Percentiles rank a stretch among this genome's conserved stretches.
Evolutionary conservation across 2,113 vertebrate species (phyloP).

Genomic region (Dolichotis patagonum): DNA sequence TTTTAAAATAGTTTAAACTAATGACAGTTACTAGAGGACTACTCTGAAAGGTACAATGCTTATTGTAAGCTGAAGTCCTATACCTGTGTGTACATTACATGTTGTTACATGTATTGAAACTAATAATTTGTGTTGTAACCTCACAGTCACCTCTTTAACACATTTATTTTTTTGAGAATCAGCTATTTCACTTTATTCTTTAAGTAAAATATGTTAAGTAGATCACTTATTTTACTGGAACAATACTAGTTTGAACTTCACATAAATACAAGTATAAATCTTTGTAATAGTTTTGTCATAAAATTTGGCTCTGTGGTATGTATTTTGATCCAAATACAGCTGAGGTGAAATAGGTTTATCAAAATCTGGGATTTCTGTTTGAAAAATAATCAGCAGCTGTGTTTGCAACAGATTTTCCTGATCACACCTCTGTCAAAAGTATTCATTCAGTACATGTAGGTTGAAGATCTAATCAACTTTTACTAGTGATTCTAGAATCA

Average conservation of each 20-base stretch:
- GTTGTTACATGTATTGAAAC: neutral
- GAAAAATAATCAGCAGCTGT: neutral
- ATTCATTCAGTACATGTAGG: neutral
- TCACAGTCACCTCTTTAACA: neutral
- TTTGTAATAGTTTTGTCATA: constrained; percentile 17
- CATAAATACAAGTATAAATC: neutral
- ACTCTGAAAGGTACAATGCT: neutral
- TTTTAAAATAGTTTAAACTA: constrained; percentile 37
- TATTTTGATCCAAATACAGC: constrained; percentile 5
- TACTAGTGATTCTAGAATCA: neutral
- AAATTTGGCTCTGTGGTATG: neutral
- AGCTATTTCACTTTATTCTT: neutral
- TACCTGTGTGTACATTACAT: neutral
- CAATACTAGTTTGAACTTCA: neutral
- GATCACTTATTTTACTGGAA: neutral
- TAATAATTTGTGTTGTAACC: neutral
- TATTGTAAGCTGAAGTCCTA: neutral
- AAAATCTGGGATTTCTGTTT: neutral
- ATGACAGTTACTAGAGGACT: no score
- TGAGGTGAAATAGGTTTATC: neutral
- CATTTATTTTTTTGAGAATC: neutral
- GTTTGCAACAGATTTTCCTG: neutral
- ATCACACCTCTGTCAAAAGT: neutral
- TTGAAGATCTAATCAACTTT: neutral
- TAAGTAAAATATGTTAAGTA: neutral